Base-by-base conservation (phyloP, 2,797 vertebrate genomes). In the Oceanodroma leucorhoa region DNA sequence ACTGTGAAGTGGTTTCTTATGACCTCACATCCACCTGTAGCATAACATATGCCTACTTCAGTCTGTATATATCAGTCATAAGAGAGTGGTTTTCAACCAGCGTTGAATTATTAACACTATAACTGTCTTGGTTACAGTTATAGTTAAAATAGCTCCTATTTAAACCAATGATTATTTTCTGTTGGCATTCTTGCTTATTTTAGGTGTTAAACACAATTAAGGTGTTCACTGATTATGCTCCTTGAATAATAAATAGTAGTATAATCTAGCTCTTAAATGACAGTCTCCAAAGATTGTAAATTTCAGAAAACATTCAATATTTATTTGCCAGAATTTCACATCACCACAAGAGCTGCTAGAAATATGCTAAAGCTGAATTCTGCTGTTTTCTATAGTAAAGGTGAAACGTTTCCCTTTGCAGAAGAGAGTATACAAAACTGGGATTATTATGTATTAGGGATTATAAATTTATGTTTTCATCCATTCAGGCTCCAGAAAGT, bases 11-110 rank as follows among this genome's bases (percentile, higher is more conserved):
- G 95, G 80, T 96, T 97, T 96, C 91, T 93, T 83, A 77, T 1
- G 96, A 97, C 97, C 97, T 96, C 85, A 8, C 61, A 82, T 95
- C 93, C 73, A 96, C 96, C 95, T 97, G 97, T 97, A 94, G 94
- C 96, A 89, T 96, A 97, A 96, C 93, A 92, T 71, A 51, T 92
- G 91, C 95, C 95, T 95, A 46, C 89, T 95, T 91, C 57, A 92
- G 90, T 94, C 93, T 94, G 89, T 94, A 79, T 92, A 93, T 97
- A 94, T 96, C 97, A 94, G 73, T 96, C 90, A 94, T 43, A 61
- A 72, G 81, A 85, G 62, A 78, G 53, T 41, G 69, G 41, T 82
- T 97, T 96, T 95, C 92, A 87, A 80, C 60, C 75, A 94, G 55
- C 83, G 51, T 9, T 96, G 93, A 96, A 96, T 97, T 97, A 95